phyloP scores from a whole-genome alignment of 2,888 invertebrate genomes.

The Drosophila niveifrons region DNA sequence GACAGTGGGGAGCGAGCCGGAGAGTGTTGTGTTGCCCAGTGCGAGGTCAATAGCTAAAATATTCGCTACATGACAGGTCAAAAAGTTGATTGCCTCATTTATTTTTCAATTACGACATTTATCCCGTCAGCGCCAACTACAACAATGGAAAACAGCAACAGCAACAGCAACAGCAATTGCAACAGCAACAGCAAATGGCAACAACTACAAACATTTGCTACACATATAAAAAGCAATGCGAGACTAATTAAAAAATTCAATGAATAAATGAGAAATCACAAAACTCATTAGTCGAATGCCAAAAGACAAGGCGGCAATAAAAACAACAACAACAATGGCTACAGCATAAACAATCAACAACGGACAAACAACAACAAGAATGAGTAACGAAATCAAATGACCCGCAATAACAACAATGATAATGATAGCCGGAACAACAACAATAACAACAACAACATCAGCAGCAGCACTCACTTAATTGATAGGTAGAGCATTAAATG shows the following conservation, averaged over 20 bases:
- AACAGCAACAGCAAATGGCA: slow-evolving; percentile 23
- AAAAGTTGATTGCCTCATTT: slow-evolving; percentile 79
- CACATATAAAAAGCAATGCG: slow-evolving; percentile 63
- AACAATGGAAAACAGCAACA: slow-evolving; percentile 25
- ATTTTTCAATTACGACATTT: slow-evolving; percentile 81
- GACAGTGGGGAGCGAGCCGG: slow-evolving; percentile 7
- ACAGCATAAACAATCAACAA: slow-evolving; percentile 7
- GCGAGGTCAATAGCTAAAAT: slow-evolving; percentile 78
- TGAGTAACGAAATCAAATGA: slow-evolving; percentile 56
- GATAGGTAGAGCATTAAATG: slow-evolving; percentile 26
- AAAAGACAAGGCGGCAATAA: slow-evolving; percentile 62
- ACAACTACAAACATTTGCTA: slow-evolving; percentile 33
- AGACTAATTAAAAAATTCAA: slow-evolving; percentile 79
- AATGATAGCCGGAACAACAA: slow-evolving; percentile 36
- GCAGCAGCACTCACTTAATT: slow-evolving; percentile 33
- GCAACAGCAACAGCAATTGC: slow-evolving; percentile 21
- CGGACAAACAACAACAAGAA: slow-evolving; percentile 43
- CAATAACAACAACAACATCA: slow-evolving; percentile 9
- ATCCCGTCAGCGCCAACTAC: slow-evolving; percentile 55
- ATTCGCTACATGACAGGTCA: slow-evolving; percentile 80
- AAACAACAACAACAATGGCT: slow-evolving; percentile 36
- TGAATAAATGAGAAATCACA: slow-evolving; percentile 80
- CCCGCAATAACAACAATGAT: slow-evolving; percentile 46
- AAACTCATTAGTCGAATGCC: slow-evolving; percentile 74
- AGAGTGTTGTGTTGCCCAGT: slow-evolving; percentile 11